Base-by-base conservation (phyloP, 2,797 vertebrate genomes). In the Antennarius maculatus region DNA sequence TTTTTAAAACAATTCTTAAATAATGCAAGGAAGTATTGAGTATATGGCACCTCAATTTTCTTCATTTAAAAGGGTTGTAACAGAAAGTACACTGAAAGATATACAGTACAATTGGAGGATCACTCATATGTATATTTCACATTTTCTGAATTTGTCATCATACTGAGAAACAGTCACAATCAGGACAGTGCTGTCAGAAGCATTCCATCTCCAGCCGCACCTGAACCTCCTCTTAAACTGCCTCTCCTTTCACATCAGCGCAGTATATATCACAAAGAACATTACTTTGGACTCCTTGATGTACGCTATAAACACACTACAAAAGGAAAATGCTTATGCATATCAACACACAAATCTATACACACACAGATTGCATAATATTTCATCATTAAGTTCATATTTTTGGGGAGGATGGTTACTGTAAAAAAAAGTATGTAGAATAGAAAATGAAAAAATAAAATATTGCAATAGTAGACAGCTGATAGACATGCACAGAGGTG, bases 401-500 rank as follows among this genome's bases (percentile, higher is more conserved):
- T 90, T 81, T 86, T 74, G 84, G 88, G 90, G 84, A 89, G 87
- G 86, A 87, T 80, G 66, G 75, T 83, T 74, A 77, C 74, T 87
- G 86, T 88, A 84, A 81, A 88, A 69, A 60, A 83, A 80, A 87
- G 66, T 90, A 89, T 80, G 84, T 90, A 91, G 87, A 85, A 83
- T 87, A 88, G 80, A 89, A 88, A 79, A 88, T 79, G 72, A 61
- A 12, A 50, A 50, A 73, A 73, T 54, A 74, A 86, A 83, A 88
- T 82, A 82, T 89, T 89, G 77, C 83, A 84, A 88, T 89, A 89
- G 84, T 87, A 96, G 91, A 93, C 92, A 92, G 94, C 91, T 94
- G 94, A 94, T 94, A 94, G 93, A 95, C 94, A 93, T 92, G 93
- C 87, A 86, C 93, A 90, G 88, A 95, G 92, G 94, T 94, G 94